These are phyloP conservation scores for Eidolon helvum DNA, from an alignment of 2,113 vertebrate species.

Conservation along the genomic window DNA sequence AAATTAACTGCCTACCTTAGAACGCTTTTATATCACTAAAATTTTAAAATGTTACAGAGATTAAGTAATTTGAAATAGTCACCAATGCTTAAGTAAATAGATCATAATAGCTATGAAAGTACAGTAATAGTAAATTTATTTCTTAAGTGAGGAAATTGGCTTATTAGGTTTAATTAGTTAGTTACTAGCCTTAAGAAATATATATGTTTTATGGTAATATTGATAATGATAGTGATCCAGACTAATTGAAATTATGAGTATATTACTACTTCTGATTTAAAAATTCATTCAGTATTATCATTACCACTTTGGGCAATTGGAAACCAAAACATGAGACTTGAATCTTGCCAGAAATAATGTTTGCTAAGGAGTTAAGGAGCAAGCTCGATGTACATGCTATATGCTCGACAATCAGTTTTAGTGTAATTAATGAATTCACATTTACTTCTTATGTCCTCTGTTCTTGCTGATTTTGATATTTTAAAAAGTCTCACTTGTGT, in stretches of 20 bases:
- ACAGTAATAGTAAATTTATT: neutral
- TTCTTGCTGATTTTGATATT: neutral
- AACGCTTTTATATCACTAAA: neutral
- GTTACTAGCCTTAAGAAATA: neutral
- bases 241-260: neutral
- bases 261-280: neutral
- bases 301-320: neutral
- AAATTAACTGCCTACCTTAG: slow-evolving; percentile 9
- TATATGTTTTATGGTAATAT: neutral
- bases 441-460: neutral
- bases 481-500: neutral
- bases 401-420: neutral
- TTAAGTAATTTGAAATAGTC: neutral
- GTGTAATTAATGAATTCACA: slow-evolving; percentile 4
- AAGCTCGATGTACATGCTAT: neutral
- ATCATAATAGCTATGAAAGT: neutral
- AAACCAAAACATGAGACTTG: neutral
- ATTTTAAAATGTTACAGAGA: neutral
- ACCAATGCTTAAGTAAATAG: neutral
- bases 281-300: neutral
- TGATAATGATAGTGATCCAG: neutral
- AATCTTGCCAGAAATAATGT: neutral
- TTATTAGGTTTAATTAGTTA: neutral
- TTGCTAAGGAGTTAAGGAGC: neutral
- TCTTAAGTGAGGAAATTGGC: neutral